These are phyloP conservation scores for Columba livia DNA, from an alignment of 2,113 vertebrate species.

Conservation along the genomic window DNA sequence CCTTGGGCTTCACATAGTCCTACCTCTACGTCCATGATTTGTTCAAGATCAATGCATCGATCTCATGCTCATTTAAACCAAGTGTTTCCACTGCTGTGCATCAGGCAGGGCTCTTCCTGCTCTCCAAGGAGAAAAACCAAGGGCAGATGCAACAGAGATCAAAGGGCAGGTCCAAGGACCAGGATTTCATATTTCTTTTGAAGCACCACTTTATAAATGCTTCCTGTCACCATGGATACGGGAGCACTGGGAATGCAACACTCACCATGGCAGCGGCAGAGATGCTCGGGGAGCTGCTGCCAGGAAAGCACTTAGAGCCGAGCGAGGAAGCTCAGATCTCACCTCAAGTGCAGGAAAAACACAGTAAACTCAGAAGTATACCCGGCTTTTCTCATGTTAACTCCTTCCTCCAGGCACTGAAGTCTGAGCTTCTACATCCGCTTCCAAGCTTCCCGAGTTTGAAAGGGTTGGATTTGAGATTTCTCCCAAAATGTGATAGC, in stretches of 20 bases:
- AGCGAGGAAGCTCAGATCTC: background rate
- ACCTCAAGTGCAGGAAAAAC: background rate
- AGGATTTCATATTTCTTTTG: background rate
- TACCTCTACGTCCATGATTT: background rate
- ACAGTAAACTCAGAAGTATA: background rate
- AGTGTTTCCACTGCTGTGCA: too few species aligned
- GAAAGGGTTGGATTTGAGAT: background rate
- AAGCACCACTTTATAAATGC: background rate
- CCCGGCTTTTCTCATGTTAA: background rate
- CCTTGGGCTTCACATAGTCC: background rate
- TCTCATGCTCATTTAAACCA: background rate
- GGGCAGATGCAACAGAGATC: background rate
- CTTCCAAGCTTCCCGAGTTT: background rate
- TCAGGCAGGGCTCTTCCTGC: background rate
- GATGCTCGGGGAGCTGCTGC: background rate
- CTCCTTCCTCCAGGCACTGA: background rate
- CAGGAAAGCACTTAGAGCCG: background rate
- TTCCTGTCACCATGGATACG: conserved; percentile 48
- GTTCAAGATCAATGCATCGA: too few species aligned
- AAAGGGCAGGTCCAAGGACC: background rate
- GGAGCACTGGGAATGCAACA: background rate
- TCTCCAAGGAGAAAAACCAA: background rate
- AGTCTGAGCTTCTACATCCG: background rate
- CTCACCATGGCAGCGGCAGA: background rate
- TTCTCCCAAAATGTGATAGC: background rate